Percentiles rank a stretch among this genome's conserved stretches.
phyloP scores from a whole-genome alignment of 1,140 invertebrate genomes.

The Cotesia vestalis region DNA sequence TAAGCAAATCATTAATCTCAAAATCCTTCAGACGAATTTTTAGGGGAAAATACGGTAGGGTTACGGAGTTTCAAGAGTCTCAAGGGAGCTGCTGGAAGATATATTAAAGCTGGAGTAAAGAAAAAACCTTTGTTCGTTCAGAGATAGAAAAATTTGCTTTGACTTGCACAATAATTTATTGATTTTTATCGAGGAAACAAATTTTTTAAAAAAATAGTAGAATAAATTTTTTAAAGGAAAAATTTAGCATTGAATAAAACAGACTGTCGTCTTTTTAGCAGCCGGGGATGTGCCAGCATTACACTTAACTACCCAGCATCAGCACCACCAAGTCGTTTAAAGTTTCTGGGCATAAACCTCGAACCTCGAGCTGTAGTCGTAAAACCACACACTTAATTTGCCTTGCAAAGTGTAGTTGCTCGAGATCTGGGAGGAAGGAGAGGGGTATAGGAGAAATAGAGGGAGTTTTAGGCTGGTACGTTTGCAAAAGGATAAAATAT shows the following conservation, averaged over 20 bases:
- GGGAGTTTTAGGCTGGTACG: not conserved
- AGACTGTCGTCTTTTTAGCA: conserved; percentile 24
- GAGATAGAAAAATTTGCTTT: not conserved
- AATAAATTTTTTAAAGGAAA: not conserved
- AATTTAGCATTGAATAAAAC: not conserved
- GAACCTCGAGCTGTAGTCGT: conserved; percentile 62
- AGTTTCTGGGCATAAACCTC: conserved; percentile 31
- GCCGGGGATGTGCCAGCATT: not conserved
- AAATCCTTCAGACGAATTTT: not conserved
- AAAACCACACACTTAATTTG: conserved; percentile 67
- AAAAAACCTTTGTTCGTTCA: not conserved
- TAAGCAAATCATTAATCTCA: too few species aligned
- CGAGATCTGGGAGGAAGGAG: conserved; percentile 8
- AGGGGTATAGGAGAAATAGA: not conserved
- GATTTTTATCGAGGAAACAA: not conserved
- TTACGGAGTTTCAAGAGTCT: not conserved
- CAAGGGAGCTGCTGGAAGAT: not conserved
- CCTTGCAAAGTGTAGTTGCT: conserved; percentile 65
- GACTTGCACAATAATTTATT: not conserved
- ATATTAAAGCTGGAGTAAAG: not conserved
- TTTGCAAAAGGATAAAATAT: too few species aligned
- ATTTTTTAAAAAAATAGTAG: not conserved
- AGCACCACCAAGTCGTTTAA: conserved; percentile 21
- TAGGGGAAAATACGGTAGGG: not conserved
- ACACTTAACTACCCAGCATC: not conserved